These are phyloP conservation scores for Caenorhabditis zanzibari DNA, from an alignment of 2,888 invertebrate species.

Conservation along the genomic window DNA sequence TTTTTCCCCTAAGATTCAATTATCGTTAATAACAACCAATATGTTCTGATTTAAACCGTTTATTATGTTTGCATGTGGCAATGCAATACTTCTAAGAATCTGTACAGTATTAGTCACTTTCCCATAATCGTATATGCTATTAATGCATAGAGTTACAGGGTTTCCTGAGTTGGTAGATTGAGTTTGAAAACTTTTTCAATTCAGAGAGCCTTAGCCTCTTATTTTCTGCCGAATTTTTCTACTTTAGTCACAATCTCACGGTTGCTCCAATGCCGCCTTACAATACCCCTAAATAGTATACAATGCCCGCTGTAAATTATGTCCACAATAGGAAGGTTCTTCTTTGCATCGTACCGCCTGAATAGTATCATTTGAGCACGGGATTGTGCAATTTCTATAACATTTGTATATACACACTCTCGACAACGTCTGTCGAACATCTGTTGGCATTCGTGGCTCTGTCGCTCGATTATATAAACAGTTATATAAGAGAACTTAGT, in stretches of 20 bases:
- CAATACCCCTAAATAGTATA: background rate
- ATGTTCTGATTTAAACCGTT: background rate
- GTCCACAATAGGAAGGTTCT: background rate
- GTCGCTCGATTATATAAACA: background rate
- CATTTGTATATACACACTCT: too few relatives aligned
- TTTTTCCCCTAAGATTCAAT: background rate
- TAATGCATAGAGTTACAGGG: too few relatives aligned
- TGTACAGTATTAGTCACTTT: slow-evolving; percentile 3
- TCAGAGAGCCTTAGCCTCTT: too few relatives aligned
- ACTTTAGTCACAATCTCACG: too few relatives aligned
- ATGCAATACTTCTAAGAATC: background rate
- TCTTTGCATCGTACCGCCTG: background rate
- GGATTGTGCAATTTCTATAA: background rate
- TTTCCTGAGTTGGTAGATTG: too few relatives aligned
- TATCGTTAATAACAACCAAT: slow-evolving; percentile 5
- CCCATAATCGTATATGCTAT: background rate
- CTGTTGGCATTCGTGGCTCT: slow-evolving; percentile 3
- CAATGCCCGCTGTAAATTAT: slow-evolving; percentile 7
- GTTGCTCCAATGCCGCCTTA: too few relatives aligned
- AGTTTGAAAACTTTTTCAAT: too few relatives aligned
- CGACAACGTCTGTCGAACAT: background rate
- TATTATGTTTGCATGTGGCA: background rate
- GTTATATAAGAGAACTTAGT: slow-evolving; percentile 1
- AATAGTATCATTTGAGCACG: background rate
- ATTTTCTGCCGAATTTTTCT: too few relatives aligned